A percentile compares a stretch with the other conserved stretches of the same genome.
Evolutionary conservation across 1,140 invertebrate genomes (phyloP).

Genomic region (Drosophila kohkoa): DNA sequence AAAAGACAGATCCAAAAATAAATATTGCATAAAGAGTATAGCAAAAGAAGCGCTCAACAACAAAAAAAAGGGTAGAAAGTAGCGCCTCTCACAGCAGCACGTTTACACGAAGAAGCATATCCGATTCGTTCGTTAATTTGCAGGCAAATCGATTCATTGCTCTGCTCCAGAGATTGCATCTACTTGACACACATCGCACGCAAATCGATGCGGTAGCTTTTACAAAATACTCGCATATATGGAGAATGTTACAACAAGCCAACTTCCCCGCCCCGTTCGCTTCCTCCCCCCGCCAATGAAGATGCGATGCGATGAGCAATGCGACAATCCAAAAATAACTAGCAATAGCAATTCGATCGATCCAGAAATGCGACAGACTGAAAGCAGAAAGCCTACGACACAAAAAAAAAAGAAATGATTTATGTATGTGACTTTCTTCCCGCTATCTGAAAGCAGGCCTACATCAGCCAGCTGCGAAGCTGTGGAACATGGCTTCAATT

Average conservation of each 20-base stretch:
- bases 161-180: slow-evolving; percentile 64
- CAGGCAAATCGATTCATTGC: slow-evolving; percentile 70
- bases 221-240: slow-evolving; percentile 60
- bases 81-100: slow-evolving; percentile 30
- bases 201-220: slow-evolving; percentile 81
- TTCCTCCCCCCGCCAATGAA: slow-evolving; percentile 16
- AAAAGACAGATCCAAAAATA: slow-evolving; percentile 45
- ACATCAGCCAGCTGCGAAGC: slow-evolving; percentile 3
- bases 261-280: too few relatives aligned
- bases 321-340: slow-evolving; percentile 65
- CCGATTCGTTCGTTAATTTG: slow-evolving; percentile 74
- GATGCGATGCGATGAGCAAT: slow-evolving; percentile 35
- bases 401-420: slow-evolving; percentile 55
- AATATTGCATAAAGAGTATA: slow-evolving; percentile 70
- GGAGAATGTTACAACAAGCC: slow-evolving; percentile 10
- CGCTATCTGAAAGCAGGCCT: slow-evolving; percentile 50
- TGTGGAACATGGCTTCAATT: neutral
- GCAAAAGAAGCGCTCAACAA: slow-evolving; percentile 1
- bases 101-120: slow-evolving; percentile 47
- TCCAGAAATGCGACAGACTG: slow-evolving; percentile 23
- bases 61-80: slow-evolving; percentile 64
- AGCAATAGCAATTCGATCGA: slow-evolving; percentile 27
- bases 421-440: slow-evolving; percentile 78
- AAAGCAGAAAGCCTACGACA: slow-evolving; percentile 52
- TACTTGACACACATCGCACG: slow-evolving; percentile 82